Evolutionary conservation across 2,797 vertebrate genomes (phyloP).

Genomic region (Phrynocephalus guinanensis): DNA sequence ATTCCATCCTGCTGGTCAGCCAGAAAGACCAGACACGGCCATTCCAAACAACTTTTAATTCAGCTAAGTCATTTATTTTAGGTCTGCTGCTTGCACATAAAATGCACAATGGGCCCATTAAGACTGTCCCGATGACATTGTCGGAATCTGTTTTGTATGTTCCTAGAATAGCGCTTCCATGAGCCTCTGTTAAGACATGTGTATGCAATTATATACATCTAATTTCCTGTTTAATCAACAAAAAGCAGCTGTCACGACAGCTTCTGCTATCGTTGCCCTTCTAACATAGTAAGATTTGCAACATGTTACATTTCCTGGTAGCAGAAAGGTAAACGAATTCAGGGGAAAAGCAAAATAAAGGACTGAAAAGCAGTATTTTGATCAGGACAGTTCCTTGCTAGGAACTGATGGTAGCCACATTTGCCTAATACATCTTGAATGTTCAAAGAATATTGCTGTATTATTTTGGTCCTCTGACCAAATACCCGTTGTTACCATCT

Average conservation of each 20-base stretch:
- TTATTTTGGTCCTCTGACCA: neutral
- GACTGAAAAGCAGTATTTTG: conserved; percentile 34
- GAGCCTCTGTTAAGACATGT: conserved; percentile 61
- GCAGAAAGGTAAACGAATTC: conserved; percentile 46
- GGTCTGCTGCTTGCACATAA: conserved; percentile 53
- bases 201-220: conserved; percentile 64
- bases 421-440: conserved; percentile 9
- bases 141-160: conserved; percentile 49
- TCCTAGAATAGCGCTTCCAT: conserved; percentile 67
- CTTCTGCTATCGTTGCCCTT: conserved; percentile 45
- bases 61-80: conserved; percentile 54
- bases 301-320: conserved; percentile 55
- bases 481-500: neutral
- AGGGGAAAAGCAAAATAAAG: conserved; percentile 45
- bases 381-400: conserved; percentile 48
- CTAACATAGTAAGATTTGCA: conserved; percentile 8
- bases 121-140: conserved; percentile 52
- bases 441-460: neutral
- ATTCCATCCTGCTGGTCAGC: conserved; percentile 53
- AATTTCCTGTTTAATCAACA: conserved; percentile 73
- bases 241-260: conserved; percentile 67
- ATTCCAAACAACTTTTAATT: conserved; percentile 62
- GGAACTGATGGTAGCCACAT: neutral
- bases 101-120: conserved; percentile 56
- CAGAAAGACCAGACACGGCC: conserved; percentile 48